These are phyloP conservation scores for Epinotia brunnichana DNA, from an alignment of 2,888 invertebrate genomes.

Conservation along the genomic window DNA sequence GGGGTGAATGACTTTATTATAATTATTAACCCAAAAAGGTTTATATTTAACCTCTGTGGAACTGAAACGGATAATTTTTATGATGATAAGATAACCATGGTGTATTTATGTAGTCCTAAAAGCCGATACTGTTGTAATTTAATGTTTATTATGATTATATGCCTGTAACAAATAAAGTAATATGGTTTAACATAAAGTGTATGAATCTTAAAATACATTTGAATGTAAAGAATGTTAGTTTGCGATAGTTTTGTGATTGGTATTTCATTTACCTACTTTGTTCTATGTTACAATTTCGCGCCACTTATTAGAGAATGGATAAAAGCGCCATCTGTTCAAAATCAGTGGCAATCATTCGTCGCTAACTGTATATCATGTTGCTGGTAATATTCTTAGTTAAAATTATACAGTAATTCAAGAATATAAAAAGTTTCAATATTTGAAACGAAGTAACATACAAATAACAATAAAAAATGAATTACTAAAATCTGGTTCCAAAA, in stretches of 20 bases:
- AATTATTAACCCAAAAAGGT: too few relatives aligned
- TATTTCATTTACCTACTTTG: neutral
- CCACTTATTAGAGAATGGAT: conserved; percentile 4
- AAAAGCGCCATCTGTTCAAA: conserved; percentile 33
- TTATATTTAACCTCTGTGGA: too few relatives aligned
- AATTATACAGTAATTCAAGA: neutral
- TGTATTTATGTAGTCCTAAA: too few relatives aligned
- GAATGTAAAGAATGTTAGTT: neutral
- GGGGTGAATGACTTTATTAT: too few relatives aligned
- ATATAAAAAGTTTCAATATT: neutral
- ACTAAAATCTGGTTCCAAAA: conserved; percentile 48
- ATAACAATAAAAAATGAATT: neutral
- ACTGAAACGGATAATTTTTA: too few relatives aligned
- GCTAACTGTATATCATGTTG: conserved; percentile 1
- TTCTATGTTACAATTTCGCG: conserved; percentile 25
- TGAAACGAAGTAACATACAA: neutral
- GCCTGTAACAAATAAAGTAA: neutral
- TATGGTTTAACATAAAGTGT: too few relatives aligned
- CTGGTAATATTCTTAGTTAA: neutral
- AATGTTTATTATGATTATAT: too few relatives aligned
- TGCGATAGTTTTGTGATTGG: neutral
- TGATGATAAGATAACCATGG: too few relatives aligned
- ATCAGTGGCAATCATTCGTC: neutral
- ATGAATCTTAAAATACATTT: neutral
- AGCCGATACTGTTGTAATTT: too few relatives aligned